phyloP scores from a whole-genome alignment of 2,797 vertebrate species.

The Microctenopoma steveboyesi region DNA sequence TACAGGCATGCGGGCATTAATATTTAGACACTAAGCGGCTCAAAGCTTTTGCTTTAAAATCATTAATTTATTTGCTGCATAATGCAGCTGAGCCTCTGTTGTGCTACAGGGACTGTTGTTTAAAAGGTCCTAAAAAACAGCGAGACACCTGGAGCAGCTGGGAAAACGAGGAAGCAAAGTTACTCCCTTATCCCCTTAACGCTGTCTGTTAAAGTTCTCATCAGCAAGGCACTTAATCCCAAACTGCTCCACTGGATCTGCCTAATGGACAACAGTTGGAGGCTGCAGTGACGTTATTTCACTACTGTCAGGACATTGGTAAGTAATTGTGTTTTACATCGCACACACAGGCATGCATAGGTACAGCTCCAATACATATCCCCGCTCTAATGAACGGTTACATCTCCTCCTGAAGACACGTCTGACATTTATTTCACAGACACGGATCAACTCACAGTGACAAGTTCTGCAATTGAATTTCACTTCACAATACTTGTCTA shows the following conservation, averaged over 20 bases:
- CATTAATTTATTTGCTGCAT: constrained; percentile 50
- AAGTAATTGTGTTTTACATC: constrained; percentile 25
- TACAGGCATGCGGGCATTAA: constrained; percentile 56
- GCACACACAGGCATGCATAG: constrained; percentile 4
- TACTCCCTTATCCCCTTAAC: constrained; percentile 41
- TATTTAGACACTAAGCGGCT: constrained; percentile 59
- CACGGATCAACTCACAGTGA: constrained; percentile 12
- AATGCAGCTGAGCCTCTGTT: constrained; percentile 22
- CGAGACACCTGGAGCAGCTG: constrained; percentile 43
- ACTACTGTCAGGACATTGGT: constrained; percentile 2
- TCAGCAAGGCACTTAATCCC: constrained; percentile 42
- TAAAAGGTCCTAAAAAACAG: constrained; percentile 42
- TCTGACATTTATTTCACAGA: background rate
- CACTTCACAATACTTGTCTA: constrained; percentile 23
- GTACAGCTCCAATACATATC: background rate
- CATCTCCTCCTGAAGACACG: constrained; percentile 16
- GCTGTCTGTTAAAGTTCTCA: constrained; percentile 41
- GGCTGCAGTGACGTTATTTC: constrained; percentile 32
- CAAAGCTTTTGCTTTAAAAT: constrained; percentile 48
- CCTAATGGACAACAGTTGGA: constrained; percentile 38
- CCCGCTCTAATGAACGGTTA: constrained; percentile 2
- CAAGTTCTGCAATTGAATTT: constrained; percentile 6
- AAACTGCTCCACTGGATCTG: constrained; percentile 40
- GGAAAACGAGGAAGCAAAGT: constrained; percentile 34
- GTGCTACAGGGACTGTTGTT: constrained; percentile 34